A percentile compares a stretch with the other conserved stretches of the same genome.
Evolutionary conservation across 2,797 vertebrate genomes (phyloP).

Genomic region (Pseudochirops cupreus): DNA sequence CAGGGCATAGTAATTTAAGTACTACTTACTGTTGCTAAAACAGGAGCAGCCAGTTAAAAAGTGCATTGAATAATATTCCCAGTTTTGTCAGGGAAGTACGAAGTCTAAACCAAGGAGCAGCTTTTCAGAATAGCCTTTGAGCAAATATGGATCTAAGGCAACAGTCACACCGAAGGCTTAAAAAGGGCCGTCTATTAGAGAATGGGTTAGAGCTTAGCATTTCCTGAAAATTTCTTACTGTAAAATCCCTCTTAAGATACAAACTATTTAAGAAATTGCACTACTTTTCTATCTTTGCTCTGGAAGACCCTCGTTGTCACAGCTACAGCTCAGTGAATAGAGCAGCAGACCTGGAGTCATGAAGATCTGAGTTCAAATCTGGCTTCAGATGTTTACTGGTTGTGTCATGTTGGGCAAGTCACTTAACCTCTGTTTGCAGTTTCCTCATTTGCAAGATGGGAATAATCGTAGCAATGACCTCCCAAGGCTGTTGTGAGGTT

Average conservation of each 20-base stretch:
- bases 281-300: not conserved
- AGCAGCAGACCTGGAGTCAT: not conserved
- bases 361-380: not conserved
- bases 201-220: not conserved
- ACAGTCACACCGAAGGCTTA: not conserved
- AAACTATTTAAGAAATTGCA: not conserved
- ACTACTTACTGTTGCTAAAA: constrained; percentile 1
- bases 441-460: not conserved
- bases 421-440: not conserved
- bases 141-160: constrained; percentile 29
- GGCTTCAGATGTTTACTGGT: not conserved
- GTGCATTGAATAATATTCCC: constrained; percentile 32
- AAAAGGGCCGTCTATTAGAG: not conserved
- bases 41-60: not conserved
- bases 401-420: not conserved
- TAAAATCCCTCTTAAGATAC: not conserved
- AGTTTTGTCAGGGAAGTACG: constrained; percentile 59
- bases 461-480: not conserved
- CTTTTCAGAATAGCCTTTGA: constrained; percentile 45
- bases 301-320: not conserved
- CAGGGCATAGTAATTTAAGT: constrained; percentile 69
- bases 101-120: not conserved
- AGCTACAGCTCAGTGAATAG: not conserved
- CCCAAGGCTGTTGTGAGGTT: not conserved
- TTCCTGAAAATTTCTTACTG: not conserved